These are phyloP conservation scores for Epinotia brunnichana DNA, from an alignment of 2,888 invertebrate genomes.

Conservation along the genomic window DNA sequence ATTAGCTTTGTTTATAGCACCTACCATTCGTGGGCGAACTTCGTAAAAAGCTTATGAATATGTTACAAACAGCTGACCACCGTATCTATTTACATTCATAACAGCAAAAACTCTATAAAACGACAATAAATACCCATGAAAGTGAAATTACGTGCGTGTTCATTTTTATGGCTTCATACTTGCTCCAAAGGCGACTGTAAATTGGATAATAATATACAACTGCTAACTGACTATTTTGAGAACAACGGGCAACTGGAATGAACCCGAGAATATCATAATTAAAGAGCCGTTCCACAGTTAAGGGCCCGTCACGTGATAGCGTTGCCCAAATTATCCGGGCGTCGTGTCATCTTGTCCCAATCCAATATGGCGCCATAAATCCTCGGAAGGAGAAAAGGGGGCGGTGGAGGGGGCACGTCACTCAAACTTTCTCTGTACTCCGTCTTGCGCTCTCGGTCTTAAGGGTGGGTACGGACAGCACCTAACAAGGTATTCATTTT, in stretches of 20 bases:
- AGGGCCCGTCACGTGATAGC: conserved; percentile 80
- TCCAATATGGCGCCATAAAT: conserved; percentile 85
- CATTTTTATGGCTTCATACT: conserved; percentile 37
- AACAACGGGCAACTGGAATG: conserved; percentile 56
- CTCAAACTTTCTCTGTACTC: conserved; percentile 84
- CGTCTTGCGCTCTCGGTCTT: conserved; percentile 77
- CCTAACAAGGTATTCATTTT: conserved; percentile 58
- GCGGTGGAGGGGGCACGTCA: conserved; percentile 79
- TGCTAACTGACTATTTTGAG: conserved; percentile 43
- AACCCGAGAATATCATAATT: conserved; percentile 79
- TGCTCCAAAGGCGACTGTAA: conserved; percentile 34
- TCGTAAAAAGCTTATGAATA: conserved; percentile 72
- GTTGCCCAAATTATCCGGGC: conserved; percentile 84
- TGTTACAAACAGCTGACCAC: conserved; percentile 61
- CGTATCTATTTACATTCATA: conserved; percentile 59
- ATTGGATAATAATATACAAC: conserved; percentile 36
- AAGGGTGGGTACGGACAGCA: conserved; percentile 77
- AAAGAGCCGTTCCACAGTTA: conserved; percentile 79
- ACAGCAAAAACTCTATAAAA: conserved; percentile 51
- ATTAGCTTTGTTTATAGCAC: conserved; percentile 69
- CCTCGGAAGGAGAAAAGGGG: conserved; percentile 71
- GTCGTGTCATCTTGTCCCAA: conserved; percentile 84
- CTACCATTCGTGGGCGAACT: conserved; percentile 68
- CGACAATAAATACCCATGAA: conserved; percentile 48
- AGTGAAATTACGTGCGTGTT: conserved; percentile 22